A percentile compares a stretch with the other conserved stretches of the same genome.
These are phyloP conservation scores for Sylvietta virens DNA, from an alignment of 2,113 vertebrate species.

Conservation along the genomic window DNA sequence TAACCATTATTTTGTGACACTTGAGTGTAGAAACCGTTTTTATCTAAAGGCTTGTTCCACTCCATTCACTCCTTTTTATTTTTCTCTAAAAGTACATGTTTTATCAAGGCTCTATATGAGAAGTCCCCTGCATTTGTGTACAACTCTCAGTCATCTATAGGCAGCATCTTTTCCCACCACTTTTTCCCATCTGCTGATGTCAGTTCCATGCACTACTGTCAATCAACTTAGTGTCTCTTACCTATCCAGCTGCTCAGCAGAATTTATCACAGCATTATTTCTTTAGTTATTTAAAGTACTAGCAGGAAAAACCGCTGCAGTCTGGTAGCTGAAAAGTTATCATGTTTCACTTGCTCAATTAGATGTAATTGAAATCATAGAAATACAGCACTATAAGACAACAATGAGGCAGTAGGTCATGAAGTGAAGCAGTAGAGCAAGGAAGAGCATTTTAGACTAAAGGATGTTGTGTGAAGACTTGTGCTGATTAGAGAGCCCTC, in stretches of 20 bases:
- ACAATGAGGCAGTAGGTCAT: neutral
- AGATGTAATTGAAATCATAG: neutral
- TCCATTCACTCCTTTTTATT: neutral
- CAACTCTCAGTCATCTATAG: neutral
- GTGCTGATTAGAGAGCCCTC: neutral
- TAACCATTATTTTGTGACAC: neutral
- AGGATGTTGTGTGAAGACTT: neutral
- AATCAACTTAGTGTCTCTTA: neutral
- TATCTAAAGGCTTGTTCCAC: neutral
- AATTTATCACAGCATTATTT: neutral
- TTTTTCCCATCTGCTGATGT: neutral
- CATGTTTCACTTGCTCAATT: neutral
- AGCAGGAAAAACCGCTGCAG: neutral
- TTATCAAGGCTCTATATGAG: neutral
- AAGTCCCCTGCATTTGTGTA: neutral
- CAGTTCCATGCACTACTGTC: neutral
- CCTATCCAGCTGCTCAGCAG: neutral
- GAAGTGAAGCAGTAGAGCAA: neutral
- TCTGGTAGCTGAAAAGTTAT: neutral
- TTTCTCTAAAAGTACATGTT: neutral
- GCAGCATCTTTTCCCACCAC: neutral
- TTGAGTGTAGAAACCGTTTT: neutral
- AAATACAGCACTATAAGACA: neutral
- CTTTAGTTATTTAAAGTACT: neutral
- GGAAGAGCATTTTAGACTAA: neutral